Conservation (phyloP, 2,888 invertebrate genomes). For the Arge pagana region DNA sequence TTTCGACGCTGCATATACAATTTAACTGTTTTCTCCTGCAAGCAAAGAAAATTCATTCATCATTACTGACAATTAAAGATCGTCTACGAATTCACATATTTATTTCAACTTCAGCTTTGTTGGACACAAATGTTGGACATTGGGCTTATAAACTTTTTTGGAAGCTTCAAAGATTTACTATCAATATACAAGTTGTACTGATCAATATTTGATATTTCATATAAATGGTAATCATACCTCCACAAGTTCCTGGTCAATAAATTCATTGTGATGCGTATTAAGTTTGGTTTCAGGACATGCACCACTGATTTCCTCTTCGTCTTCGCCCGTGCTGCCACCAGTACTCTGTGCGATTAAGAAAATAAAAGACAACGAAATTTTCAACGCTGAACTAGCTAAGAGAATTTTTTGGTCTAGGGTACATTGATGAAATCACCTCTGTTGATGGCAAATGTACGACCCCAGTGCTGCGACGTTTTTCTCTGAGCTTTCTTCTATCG, state of each 20-base stretch:
- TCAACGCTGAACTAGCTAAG: too few relatives aligned
- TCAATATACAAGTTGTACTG: too few relatives aligned
- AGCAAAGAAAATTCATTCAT: conserved; percentile 43
- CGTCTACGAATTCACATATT: neutral
- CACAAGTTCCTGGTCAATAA: conserved; percentile 50
- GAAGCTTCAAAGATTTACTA: too few relatives aligned
- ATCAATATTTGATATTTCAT: too few relatives aligned
- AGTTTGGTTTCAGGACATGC: conserved; percentile 59
- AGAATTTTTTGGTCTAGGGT: too few relatives aligned
- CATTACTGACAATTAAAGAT: conserved; percentile 11
- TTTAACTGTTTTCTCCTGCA: conserved; percentile 51
- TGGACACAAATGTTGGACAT: too few relatives aligned
- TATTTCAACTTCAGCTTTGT: too few relatives aligned
- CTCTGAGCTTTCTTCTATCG: conserved; percentile 64
- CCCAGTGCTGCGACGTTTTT: conserved; percentile 65
- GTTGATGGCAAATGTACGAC: conserved; percentile 65
- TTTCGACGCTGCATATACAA: conserved; percentile 57
- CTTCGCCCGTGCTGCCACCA: conserved; percentile 65
- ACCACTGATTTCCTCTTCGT: conserved; percentile 59
- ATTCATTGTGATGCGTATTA: conserved; percentile 61
- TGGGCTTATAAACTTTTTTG: too few relatives aligned
- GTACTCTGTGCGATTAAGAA: conserved; percentile 59
- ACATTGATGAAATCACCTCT: conserved; percentile 60
- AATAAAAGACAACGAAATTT: conserved; percentile 32
- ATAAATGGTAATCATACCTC: too few relatives aligned